Evolutionary conservation across 2,888 invertebrate genomes (phyloP), one percentile per base, ranked within the genome.

Genomic region (Pilophorus perplexus): DNA sequence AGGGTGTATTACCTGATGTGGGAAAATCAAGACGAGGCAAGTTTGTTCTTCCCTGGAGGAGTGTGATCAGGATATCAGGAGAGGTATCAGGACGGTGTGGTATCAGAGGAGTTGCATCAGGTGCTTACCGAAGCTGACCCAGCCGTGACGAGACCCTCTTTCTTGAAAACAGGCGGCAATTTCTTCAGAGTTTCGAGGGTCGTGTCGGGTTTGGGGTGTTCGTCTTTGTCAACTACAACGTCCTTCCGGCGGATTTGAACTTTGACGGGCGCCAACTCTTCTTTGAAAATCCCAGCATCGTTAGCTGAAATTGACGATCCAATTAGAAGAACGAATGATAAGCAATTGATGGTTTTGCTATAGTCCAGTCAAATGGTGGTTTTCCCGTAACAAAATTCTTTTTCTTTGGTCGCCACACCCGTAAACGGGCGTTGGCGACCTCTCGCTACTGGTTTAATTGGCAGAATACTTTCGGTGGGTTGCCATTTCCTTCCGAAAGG

Each of bases 131-230:
- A 96, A 52, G 97, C 94, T 71, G 88, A 87, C 14, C 94, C 98
- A 67, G 97, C 97, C 4, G 95, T 95, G 12, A 97, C 95, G 1
- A 90, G 82, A 0, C 97, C 98, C 72, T 90, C 87, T 78, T 96
- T 93, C 79, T 96, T 93, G 80, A 98, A 98, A 16, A 97, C 84
- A 0, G 94, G 82, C 0, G 89, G 85, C 64, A 99, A 80, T 77
- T 96, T 97, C 73, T 85, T 84, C 25, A 99, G 81, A 3, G 83
- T 83, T 75, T 96, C 96, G 14, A 89, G 74, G 0, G 92, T 94
- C 40, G 94, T 90, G 76, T 92, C 84, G 23, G 92, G 91, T 71
- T 90, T 85, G 1, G 97, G 95, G 79, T 97, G 96, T 78, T 99
- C 99, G 78, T 99, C 99, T 0, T 86, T 80, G 57, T 84, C 86